These are phyloP conservation scores for Epinephelus lanceolatus DNA, from an alignment of 2,113 vertebrate species.

Conservation along the genomic window DNA sequence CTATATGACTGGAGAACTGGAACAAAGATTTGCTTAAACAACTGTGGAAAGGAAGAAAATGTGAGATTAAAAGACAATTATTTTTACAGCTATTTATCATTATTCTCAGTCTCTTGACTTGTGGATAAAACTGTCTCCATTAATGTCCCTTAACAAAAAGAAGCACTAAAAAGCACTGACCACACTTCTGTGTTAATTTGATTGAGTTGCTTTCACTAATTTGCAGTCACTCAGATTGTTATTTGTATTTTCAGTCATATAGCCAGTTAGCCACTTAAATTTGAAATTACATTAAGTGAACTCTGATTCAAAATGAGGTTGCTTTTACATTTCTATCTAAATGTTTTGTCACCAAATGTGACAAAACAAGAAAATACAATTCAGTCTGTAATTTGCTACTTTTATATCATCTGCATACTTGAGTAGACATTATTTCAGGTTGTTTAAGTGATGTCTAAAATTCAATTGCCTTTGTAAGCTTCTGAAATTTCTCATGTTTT, in stretches of 20 bases:
- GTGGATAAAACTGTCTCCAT: constrained; percentile 54
- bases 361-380: neutral
- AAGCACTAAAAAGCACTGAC: constrained; percentile 66
- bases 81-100: constrained; percentile 71
- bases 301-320: constrained; percentile 16
- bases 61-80: constrained; percentile 67
- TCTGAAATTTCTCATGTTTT: constrained; percentile 13
- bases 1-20: constrained; percentile 11
- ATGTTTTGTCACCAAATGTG: constrained; percentile 2
- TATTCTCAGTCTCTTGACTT: constrained; percentile 50
- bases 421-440: constrained; percentile 55
- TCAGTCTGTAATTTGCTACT: constrained; percentile 52
- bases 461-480: constrained; percentile 63
- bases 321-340: constrained; percentile 20
- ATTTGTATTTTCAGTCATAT: neutral
- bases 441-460: constrained; percentile 45
- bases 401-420: constrained; percentile 57
- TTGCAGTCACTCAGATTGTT: neutral
- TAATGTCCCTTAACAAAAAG: constrained; percentile 36
- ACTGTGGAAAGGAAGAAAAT: constrained; percentile 2
- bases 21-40: neutral
- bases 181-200: constrained; percentile 37
- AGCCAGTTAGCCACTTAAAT: neutral
- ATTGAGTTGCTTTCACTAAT: constrained; percentile 33
- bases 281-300: constrained; percentile 17